A percentile compares a stretch with the other conserved stretches of the same genome.
Conservation (phyloP, 1,140 invertebrate species). For the Laupala kohalensis region DNA sequence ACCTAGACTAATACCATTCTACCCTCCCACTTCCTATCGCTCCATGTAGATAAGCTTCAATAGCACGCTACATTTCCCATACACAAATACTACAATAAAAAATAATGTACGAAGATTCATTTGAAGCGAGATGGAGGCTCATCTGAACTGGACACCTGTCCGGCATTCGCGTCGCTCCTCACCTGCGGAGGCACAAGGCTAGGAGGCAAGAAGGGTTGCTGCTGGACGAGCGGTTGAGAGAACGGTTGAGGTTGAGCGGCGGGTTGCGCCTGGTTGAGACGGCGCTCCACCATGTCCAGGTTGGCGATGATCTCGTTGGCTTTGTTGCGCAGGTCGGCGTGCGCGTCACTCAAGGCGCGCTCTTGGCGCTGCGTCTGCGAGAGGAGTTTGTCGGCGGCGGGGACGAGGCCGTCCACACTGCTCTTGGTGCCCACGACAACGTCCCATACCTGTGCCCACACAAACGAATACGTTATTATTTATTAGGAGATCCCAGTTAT, state of each 20-base stretch:
- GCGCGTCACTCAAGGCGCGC: slow-evolving; percentile 72
- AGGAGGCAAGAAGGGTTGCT: slow-evolving; percentile 59
- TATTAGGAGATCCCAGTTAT: too few species aligned
- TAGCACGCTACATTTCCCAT: too few species aligned
- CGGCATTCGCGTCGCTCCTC: slow-evolving; percentile 56
- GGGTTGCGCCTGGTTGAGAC: slow-evolving; percentile 54
- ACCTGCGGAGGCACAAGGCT: slow-evolving; percentile 59
- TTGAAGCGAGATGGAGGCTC: too few species aligned
- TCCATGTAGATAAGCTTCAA: too few species aligned
- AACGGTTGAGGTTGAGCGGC: slow-evolving; percentile 58
- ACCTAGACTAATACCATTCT: too few species aligned
- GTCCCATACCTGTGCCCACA: slow-evolving; percentile 68
- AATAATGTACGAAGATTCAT: too few species aligned
- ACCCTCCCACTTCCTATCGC: too few species aligned
- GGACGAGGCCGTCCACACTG: slow-evolving; percentile 66
- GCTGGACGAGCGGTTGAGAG: slow-evolving; percentile 47
- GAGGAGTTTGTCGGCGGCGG: slow-evolving; percentile 70
- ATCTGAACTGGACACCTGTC: too few species aligned
- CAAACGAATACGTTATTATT: too few species aligned
- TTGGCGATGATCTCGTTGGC: slow-evolving; percentile 80
- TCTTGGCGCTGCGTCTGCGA: slow-evolving; percentile 77
- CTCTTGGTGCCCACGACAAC: slow-evolving; percentile 75
- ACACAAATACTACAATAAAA: too few species aligned
- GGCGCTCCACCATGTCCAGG: slow-evolving; percentile 68
- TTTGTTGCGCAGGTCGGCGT: slow-evolving; percentile 64